Evolutionary conservation across 2,888 invertebrate genomes (phyloP).

Genomic region (Omphaloscelis lunosa): DNA sequence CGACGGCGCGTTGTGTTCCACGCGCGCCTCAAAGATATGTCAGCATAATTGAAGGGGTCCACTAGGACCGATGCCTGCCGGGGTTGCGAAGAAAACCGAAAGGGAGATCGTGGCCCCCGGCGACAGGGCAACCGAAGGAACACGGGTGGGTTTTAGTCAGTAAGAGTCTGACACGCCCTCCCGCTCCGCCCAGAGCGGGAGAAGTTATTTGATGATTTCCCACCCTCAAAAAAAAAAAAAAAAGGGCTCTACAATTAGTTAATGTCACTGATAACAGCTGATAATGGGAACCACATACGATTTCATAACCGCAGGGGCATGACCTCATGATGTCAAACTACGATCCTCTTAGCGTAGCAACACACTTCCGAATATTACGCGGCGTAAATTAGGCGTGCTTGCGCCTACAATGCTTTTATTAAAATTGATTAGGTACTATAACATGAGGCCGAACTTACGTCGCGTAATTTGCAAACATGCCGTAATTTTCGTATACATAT

Average conservation of each 20-base stretch:
- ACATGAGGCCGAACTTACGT: background rate
- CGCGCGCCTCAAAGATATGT: too few relatives aligned
- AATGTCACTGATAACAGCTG: constrained; percentile 15
- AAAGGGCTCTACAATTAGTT: background rate
- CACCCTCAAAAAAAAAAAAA: too few relatives aligned
- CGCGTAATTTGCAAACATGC: background rate
- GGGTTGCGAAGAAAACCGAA: too few relatives aligned
- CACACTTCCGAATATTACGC: background rate
- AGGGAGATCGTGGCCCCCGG: too few relatives aligned
- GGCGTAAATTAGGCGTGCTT: background rate
- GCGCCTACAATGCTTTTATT: background rate
- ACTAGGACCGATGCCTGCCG: too few relatives aligned
- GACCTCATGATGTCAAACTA: constrained; percentile 2
- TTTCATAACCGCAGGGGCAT: background rate
- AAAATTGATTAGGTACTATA: background rate
- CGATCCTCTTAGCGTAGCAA: background rate
- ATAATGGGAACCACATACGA: background rate
- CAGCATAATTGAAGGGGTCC: too few relatives aligned
- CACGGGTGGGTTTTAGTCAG: too few relatives aligned
- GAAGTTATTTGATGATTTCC: too few relatives aligned
- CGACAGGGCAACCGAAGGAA: too few relatives aligned
- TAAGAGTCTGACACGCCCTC: too few relatives aligned
- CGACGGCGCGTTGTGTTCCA: too few relatives aligned
- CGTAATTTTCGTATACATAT: background rate
- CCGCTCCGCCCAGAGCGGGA: too few relatives aligned